These are phyloP conservation scores for Anodontia alba DNA, from an alignment of 2,888 invertebrate genomes.

Conservation along the genomic window DNA sequence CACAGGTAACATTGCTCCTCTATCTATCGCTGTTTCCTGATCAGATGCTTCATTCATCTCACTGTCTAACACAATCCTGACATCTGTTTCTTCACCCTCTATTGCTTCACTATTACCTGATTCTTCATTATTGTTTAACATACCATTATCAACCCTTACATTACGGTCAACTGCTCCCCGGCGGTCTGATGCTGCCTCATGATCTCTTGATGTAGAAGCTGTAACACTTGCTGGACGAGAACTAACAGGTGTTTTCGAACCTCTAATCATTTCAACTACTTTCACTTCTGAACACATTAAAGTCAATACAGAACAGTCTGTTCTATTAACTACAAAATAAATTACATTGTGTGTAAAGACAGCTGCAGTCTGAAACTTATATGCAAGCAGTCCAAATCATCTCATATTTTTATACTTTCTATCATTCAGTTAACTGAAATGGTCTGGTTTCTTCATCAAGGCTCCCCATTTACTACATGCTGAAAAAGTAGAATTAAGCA, in stretches of 20 bases:
- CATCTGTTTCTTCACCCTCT: neutral
- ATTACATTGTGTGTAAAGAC: no score
- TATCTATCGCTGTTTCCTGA: neutral
- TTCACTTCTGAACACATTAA: neutral
- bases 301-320: neutral
- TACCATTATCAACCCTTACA: neutral
- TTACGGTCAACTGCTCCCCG: neutral
- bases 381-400: no score
- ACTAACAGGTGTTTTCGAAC: neutral
- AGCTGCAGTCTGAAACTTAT: no score
- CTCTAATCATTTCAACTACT: neutral
- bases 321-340: no score
- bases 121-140: neutral
- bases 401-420: no score
- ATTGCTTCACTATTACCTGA: neutral
- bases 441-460: no score
- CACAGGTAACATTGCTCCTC: neutral
- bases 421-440: no score
- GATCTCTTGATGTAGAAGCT: constrained; percentile 5
- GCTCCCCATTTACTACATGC: no score
- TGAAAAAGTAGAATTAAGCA: no score
- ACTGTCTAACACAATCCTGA: no score
- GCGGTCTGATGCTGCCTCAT: neutral
- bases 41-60: no score
- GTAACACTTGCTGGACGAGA: neutral